A percentile compares a stretch with the other conserved stretches of the same genome.
Evolutionary conservation across 64 coral and sea anemone genomes (phyloP).

Genomic region (Astreopora myriophthalma): DNA sequence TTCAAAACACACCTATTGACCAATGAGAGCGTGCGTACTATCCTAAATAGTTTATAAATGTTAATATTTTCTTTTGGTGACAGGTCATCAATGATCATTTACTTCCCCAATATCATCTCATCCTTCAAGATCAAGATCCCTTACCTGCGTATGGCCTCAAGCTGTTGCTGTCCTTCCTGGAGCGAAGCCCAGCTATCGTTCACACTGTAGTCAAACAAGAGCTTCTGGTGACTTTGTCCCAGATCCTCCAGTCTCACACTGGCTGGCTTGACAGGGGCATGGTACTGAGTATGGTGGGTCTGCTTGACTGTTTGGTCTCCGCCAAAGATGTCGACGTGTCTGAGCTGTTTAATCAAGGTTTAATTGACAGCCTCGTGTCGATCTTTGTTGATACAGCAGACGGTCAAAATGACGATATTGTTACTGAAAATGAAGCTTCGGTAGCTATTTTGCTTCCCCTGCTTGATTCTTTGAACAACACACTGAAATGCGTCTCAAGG

Average conservation of each 20-base stretch:
- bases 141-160: conserved; percentile 94
- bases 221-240: conserved; percentile 67
- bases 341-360: conserved; percentile 85
- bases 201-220: conserved; percentile 75
- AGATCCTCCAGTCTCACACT: conserved; percentile 75
- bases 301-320: conserved; percentile 80
- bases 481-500: conserved; percentile 88
- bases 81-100: conserved; percentile 91
- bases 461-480: conserved; percentile 80
- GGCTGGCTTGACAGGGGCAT: conserved; percentile 55
- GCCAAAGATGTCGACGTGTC: conserved; percentile 72
- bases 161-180: conserved; percentile 78
- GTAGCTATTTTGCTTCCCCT: conserved; percentile 69
- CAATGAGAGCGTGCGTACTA: too few relatives aligned
- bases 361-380: conserved; percentile 85
- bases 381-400: conserved; percentile 74
- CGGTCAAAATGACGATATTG: conserved; percentile 46
- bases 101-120: conserved; percentile 84
- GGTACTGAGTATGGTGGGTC: conserved; percentile 72
- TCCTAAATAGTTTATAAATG: too few relatives aligned
- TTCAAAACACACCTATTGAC: too few relatives aligned
- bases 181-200: conserved; percentile 78
- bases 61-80: background rate
- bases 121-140: conserved; percentile 98
- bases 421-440: background rate